Evolutionary conservation across 2,888 invertebrate genomes (phyloP).

Genomic region (Lydus trimaculatus): DNA sequence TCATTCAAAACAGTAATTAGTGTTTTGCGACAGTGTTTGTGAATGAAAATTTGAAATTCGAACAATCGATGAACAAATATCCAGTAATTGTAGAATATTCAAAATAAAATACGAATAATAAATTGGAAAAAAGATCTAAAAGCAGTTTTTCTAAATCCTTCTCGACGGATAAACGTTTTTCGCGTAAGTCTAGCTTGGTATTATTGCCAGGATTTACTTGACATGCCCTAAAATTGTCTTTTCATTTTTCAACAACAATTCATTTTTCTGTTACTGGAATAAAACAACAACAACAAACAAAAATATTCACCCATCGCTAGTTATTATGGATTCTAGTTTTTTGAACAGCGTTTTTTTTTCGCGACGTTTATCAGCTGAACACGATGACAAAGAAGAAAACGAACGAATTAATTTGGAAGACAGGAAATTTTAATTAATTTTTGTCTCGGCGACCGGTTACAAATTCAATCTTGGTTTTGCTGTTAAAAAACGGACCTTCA

Average conservation of each 20-base stretch:
- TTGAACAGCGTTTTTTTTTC: background rate
- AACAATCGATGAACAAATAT: background rate
- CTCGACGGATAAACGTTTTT: background rate
- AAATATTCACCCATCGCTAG: background rate
- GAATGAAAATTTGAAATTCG: background rate
- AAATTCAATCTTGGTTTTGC: background rate
- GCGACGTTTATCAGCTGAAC: background rate
- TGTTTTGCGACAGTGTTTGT: too few relatives aligned
- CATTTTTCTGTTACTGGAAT: background rate
- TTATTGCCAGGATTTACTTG: background rate
- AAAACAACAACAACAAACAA: background rate
- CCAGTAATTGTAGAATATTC: too few relatives aligned
- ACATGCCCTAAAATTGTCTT: background rate
- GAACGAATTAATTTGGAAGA: background rate
- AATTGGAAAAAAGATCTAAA: background rate
- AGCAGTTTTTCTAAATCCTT: background rate
- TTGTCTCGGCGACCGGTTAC: background rate
- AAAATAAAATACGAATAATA: too few relatives aligned
- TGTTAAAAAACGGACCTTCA: background rate
- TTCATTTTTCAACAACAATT: background rate
- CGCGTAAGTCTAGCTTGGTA: background rate
- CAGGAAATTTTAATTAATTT: slow-evolving; percentile 2
- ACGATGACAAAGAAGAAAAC: background rate
- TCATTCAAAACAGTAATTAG: background rate
- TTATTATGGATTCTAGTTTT: background rate